Evolutionary conservation across 2,113 vertebrate genomes (phyloP).

Genomic region (Orycteropus afer): DNA sequence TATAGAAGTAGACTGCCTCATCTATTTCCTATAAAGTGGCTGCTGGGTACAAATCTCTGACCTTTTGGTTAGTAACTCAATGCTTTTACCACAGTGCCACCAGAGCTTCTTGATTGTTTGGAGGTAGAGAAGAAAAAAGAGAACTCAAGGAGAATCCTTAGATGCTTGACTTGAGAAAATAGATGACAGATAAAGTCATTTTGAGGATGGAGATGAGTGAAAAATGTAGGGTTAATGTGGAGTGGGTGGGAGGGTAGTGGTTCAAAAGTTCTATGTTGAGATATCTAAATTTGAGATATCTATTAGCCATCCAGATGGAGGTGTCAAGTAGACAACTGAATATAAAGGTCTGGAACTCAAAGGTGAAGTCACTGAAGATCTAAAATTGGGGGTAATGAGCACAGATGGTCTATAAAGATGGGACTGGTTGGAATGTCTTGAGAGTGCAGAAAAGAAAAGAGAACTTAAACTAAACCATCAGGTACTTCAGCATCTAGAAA

Average conservation of each 20-base stretch:
- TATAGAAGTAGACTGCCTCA: no score
- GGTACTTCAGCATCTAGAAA: background rate
- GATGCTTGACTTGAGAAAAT: background rate
- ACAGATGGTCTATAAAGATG: background rate
- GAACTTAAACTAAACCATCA: background rate
- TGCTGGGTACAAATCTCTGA: no score
- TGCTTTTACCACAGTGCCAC: no score
- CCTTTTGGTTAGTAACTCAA: no score
- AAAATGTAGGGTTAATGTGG: background rate
- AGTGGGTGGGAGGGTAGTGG: background rate
- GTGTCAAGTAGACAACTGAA: background rate
- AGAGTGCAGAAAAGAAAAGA: background rate
- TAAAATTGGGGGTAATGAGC: background rate
- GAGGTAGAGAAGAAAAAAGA: background rate
- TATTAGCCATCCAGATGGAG: background rate
- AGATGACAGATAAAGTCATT: background rate
- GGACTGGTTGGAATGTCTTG: background rate
- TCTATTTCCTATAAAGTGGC: no score
- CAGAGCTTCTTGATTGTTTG: no score
- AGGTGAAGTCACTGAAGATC: background rate
- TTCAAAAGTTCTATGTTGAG: background rate
- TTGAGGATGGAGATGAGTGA: background rate
- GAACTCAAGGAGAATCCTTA: background rate
- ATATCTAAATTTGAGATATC: background rate
- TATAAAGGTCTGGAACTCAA: background rate